Base-by-base conservation (phyloP, 1,140 invertebrate species). In the Halyomorpha halys region DNA sequence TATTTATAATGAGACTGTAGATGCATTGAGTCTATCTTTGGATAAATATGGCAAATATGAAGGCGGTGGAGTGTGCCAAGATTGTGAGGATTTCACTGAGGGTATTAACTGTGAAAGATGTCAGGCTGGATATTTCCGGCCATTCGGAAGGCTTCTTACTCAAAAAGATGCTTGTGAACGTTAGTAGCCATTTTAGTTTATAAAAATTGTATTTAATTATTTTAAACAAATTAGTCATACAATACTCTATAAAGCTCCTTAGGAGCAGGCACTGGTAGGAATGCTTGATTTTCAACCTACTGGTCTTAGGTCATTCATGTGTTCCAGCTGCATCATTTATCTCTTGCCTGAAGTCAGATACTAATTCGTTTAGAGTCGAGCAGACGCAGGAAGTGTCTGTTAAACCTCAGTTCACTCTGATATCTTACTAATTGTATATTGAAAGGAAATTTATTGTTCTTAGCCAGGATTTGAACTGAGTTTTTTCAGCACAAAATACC, bases 41-140 rank as follows among this genome's bases (percentile, higher is more conserved):
- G 96, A 99, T 72, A 94, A 97, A 47, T 80, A 94, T 72, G 96
- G 91, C 0, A 83, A 84, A 34, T 94, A 91, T 72, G 89, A 91
- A 67, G 95, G 95, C 23, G 97, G 94, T 62, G 94, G 94, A 18
- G 84, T 91, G 44, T 97, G 94, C 72, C 78, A 87, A 71, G 91
- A 97, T 69, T 97, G 94, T 71, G 81, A 83, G 69, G 83, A 98
- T 74, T 91, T 97, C 73, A 99, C 97, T 0, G 85, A 92, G 71
- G 97, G 97, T 14, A 94, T 95, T 63, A 99, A 99, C 76, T 99
- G 97, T 75, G 87, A 99, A 71, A 84, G 91, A 67, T 99, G 97
- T 74, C 84, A 84, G 71, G 74, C 84, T 0, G 91, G 85, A 4
- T 99, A 80, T 76, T 99, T 85, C 74, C 79, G 92, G 62, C 94